These are phyloP conservation scores for Ptychadena robeensis DNA, from an alignment of 2,797 vertebrate species.

Conservation along the genomic window DNA sequence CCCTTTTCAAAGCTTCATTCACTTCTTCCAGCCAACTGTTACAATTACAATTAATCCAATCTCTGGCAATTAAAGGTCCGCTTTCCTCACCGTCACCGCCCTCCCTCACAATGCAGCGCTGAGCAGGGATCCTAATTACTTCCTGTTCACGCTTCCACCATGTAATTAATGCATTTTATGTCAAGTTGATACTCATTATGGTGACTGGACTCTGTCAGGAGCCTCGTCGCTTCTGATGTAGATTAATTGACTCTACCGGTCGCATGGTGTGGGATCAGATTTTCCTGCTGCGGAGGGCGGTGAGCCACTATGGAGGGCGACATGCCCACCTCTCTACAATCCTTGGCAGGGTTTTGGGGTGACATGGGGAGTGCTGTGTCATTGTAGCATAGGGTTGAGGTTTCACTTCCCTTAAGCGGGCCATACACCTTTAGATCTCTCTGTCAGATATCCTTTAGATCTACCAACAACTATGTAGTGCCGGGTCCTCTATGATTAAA, in stretches of 20 bases:
- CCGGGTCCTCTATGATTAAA: too few relatives aligned
- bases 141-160: slow-evolving; percentile 63
- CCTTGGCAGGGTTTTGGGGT: too few relatives aligned
- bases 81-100: neutral
- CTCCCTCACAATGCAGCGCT: neutral
- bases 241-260: neutral
- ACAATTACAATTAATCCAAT: slow-evolving; percentile 21
- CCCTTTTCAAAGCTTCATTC: neutral
- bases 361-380: too few relatives aligned
- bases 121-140: slow-evolving; percentile 64
- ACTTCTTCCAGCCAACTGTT: slow-evolving; percentile 1
- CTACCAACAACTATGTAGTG: too few relatives aligned
- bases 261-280: neutral
- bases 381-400: too few relatives aligned
- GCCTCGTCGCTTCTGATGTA: neutral
- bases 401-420: too few relatives aligned
- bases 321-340: too few relatives aligned
- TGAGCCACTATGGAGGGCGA: neutral
- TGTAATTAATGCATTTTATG: slow-evolving; percentile 66
- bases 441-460: too few relatives aligned
- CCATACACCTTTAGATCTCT: too few relatives aligned
- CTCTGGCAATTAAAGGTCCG: neutral
- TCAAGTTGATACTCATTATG: slow-evolving; percentile 65
- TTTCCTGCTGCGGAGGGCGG: too few relatives aligned
- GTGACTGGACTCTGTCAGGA: slow-evolving; percentile 27